phyloP scores from a whole-genome alignment of 1,140 invertebrate genomes.

The Leptinotarsa undecemlineata region DNA sequence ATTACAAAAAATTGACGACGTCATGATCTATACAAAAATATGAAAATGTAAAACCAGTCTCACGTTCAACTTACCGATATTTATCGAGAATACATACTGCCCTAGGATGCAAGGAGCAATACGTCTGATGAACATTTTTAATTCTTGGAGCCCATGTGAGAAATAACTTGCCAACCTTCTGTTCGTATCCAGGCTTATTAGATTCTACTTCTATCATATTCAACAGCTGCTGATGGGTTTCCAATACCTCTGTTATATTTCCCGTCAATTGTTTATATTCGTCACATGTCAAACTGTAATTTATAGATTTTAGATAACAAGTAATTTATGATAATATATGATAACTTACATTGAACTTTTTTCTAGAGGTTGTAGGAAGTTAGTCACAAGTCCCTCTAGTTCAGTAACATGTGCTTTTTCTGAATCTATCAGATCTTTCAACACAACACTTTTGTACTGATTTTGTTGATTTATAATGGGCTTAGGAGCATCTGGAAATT shows the following conservation, averaged over 20 bases:
- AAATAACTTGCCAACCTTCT: slow-evolving; percentile 90
- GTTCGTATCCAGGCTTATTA: slow-evolving; percentile 69
- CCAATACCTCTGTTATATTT: slow-evolving; percentile 85
- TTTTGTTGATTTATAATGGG: slow-evolving; percentile 45
- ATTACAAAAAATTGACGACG: too few relatives aligned
- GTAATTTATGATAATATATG: slow-evolving; percentile 1
- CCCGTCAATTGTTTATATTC: slow-evolving; percentile 86
- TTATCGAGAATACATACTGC: slow-evolving; percentile 90
- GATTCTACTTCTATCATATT: slow-evolving; percentile 75
- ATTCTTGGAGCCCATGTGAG: slow-evolving; percentile 83
- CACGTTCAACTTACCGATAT: slow-evolving; percentile 70
- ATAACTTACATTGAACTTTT: slow-evolving; percentile 80
- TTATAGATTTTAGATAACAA: not conserved
- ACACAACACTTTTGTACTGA: slow-evolving; percentile 63
- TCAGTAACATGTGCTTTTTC: slow-evolving; percentile 88
- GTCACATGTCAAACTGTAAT: slow-evolving; percentile 75
- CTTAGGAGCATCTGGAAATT: slow-evolving; percentile 42
- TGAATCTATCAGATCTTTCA: slow-evolving; percentile 91
- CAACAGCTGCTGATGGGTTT: slow-evolving; percentile 80
- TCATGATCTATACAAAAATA: not conserved
- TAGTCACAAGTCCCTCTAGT: slow-evolving; percentile 80
- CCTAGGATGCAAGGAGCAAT: slow-evolving; percentile 86
- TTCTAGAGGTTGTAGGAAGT: slow-evolving; percentile 83
- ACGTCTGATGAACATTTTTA: slow-evolving; percentile 83
- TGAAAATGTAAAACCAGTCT: not conserved